phyloP scores from a whole-genome alignment of 1,140 invertebrate species.

The Eulimnadia texana region DNA sequence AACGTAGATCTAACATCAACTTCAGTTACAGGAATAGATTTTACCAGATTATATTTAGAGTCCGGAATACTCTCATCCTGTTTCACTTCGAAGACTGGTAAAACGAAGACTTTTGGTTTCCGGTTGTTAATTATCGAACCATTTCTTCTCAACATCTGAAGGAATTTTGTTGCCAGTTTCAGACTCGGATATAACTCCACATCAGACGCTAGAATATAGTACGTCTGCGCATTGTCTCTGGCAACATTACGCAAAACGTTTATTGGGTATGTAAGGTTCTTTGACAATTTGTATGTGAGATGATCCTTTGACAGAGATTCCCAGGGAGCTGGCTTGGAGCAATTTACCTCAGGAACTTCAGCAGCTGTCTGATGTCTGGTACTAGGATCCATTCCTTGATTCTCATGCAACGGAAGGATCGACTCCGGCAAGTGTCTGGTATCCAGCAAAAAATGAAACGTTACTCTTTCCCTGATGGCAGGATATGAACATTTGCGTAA shows the following conservation, averaged over 20 bases:
- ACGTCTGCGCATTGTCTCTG: conserved; percentile 58
- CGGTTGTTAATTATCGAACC: conserved; percentile 40
- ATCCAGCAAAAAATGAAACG: conserved; percentile 74
- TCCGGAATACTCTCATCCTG: conserved; percentile 44
- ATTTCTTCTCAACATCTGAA: conserved; percentile 62
- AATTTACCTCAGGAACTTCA: conserved; percentile 44
- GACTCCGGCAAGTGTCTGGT: conserved; percentile 55
- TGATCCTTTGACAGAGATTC: conserved; percentile 33
- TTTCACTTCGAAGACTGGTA: conserved; percentile 69
- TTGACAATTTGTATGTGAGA: conserved; percentile 56
- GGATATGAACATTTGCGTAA: conserved; percentile 47
- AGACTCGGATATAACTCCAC: conserved; percentile 80
- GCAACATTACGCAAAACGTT: conserved; percentile 77
- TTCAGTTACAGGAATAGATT: too few species aligned
- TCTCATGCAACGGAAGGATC: conserved; percentile 16
- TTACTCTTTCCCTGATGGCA: conserved; percentile 54
- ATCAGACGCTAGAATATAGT: conserved; percentile 71
- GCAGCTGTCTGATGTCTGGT: too few species aligned
- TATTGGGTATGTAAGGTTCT: conserved; percentile 68
- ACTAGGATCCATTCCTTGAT: neutral
- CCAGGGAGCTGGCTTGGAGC: conserved; percentile 49
- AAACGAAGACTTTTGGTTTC: conserved; percentile 59
- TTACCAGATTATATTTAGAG: conserved; percentile 52
- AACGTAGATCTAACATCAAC: too few species aligned
- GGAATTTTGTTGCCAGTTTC: conserved; percentile 52